These are phyloP conservation scores for Oenanthe melanoleuca DNA, from an alignment of 2,113 vertebrate genomes.

Conservation along the genomic window DNA sequence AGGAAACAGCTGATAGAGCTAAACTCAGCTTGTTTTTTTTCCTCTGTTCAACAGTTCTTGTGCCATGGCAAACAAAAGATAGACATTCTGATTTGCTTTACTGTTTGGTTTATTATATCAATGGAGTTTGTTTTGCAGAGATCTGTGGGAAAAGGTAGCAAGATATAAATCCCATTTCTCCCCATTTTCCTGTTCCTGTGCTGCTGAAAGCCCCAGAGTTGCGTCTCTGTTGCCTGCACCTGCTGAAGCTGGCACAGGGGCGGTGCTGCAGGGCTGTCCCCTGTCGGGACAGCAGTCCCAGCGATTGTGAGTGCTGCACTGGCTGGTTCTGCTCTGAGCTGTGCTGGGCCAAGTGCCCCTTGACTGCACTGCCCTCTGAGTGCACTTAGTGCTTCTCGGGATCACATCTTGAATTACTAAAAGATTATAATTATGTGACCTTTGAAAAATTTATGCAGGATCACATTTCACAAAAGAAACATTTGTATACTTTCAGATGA, in stretches of 20 bases:
- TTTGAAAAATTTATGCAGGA: conserved; percentile 46
- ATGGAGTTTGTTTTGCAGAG: conserved; percentile 69
- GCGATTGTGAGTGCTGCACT: neutral
- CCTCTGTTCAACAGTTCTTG: conserved; percentile 80
- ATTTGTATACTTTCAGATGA: conserved; percentile 37
- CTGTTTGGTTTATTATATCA: conserved; percentile 77
- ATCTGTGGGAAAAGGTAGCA: conserved; percentile 71
- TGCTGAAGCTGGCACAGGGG: neutral
- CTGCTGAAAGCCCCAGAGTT: neutral
- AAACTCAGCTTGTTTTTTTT: conserved; percentile 80
- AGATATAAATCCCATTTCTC: neutral
- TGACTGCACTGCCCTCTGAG: neutral
- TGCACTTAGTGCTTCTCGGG: conserved; percentile 6
- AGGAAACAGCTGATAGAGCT: conserved; percentile 81
- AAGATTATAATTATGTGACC: neutral
- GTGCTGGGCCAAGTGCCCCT: neutral
- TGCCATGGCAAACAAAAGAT: conserved; percentile 84
- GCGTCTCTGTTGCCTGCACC: neutral
- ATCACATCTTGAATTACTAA: neutral
- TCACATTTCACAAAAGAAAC: conserved; percentile 20
- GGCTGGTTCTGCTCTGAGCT: neutral
- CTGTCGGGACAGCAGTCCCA: neutral
- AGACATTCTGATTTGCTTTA: conserved; percentile 74
- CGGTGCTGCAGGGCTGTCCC: neutral
- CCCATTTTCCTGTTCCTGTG: neutral